Conservation (phyloP, 2,797 vertebrate species). For the Allobates femoralis region DNA sequence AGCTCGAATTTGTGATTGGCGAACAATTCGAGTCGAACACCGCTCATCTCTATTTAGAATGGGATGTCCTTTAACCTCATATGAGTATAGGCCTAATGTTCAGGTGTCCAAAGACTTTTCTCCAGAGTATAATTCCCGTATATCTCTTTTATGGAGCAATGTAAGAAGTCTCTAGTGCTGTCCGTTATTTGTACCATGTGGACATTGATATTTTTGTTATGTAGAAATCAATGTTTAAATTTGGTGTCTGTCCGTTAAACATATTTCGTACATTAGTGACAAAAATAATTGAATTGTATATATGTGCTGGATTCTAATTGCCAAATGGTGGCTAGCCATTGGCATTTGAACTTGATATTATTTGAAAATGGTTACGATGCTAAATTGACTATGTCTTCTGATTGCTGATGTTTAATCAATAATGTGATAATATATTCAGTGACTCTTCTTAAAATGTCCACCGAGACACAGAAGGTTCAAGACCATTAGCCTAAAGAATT, state of each 20-base stretch:
- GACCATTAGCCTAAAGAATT: slow-evolving; percentile 59
- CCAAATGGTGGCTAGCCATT: neutral
- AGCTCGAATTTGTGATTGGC: no score
- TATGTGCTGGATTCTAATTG: neutral
- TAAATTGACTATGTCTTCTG: slow-evolving; percentile 28
- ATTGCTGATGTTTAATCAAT: slow-evolving; percentile 55
- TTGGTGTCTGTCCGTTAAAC: slow-evolving; percentile 4
- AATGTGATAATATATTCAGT: slow-evolving; percentile 56
- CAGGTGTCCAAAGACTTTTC: no score
- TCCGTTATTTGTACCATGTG: no score
- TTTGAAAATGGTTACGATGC: slow-evolving; percentile 34
- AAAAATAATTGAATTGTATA: slow-evolving; percentile 23
- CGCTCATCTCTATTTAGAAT: no score
- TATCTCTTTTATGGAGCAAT: neutral
- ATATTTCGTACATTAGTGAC: neutral
- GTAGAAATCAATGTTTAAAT: neutral
- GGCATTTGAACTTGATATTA: slow-evolving; percentile 35
- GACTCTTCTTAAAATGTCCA: slow-evolving; percentile 51
- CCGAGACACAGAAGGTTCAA: slow-evolving; percentile 52
- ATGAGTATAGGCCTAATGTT: no score
- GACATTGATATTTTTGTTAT: no score
- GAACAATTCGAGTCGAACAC: no score
- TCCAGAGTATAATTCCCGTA: neutral
- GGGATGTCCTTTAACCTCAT: no score
- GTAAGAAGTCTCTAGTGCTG: neutral